Base-by-base conservation (phyloP, 1,140 invertebrate genomes). In the Venustaconcha ellipsiformis region DNA sequence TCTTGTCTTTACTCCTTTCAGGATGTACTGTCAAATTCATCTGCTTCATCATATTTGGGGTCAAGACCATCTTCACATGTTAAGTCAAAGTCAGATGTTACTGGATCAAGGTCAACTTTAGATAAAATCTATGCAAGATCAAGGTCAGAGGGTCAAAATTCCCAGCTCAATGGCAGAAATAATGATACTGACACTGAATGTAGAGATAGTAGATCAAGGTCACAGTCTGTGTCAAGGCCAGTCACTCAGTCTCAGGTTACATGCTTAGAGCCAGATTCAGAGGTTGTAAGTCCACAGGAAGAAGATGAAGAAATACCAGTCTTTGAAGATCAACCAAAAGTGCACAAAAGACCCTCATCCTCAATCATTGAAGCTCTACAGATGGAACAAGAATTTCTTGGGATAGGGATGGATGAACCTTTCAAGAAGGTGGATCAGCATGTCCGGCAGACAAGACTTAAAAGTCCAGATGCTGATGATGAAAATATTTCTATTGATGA, bases 331-430 rank as follows among this genome's bases (percentile, higher is more conserved):
- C 67, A 17, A 60, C 68, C 56, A 18, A 70, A 14, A 60, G 58
- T 69, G 37, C 73, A 75, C 17, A 79, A 82, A 76, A 60, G 82
- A 64, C 78, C 80, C 65, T 79, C 78, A 67, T 78, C 76, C 26
- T 80, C 81, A 23, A 70, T 83, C 63, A 78, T 82, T 60, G 80
- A 85, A 71, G 78, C 82, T 30, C 75, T 78, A 23, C 68, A 82
- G 58, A 82, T 82, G 57, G 84, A 85, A 70, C 67, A 80, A 30
- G 77, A 77, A 20, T 37, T 77, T 58, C 70, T 76, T 67, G 71
- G 55, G 48, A 71, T 67, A 58, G 74, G 74, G 69, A 68, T 76
- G 70, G 74, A 76, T 37, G 59, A 62, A 37, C 20, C 37, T 64
- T 64, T 48, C 23, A 18, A 64, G 30, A 37, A 63, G 23, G 70